Evolutionary conservation across 2,113 vertebrate genomes (phyloP).

Genomic region (Hemichromis elongatus): DNA sequence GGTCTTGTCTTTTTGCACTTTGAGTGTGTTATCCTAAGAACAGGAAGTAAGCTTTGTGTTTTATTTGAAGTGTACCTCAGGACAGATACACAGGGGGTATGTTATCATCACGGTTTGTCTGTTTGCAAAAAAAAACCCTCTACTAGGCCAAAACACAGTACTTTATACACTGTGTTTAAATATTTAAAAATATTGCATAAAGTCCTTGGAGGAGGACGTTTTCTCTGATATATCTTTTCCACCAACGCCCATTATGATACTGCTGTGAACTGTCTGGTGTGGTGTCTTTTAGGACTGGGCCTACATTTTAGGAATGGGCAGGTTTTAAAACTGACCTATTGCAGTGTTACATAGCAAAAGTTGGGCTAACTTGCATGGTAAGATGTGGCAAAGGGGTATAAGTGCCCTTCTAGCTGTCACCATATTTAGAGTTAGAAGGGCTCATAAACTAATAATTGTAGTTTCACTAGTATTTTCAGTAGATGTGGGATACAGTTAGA

Average conservation of each 20-base stretch:
- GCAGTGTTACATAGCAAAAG: not conserved
- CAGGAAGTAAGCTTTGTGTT: not conserved
- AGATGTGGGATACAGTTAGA: not conserved
- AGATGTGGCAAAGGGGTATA: not conserved
- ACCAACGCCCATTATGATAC: not conserved
- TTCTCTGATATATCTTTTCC: not conserved
- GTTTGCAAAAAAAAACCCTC: not conserved
- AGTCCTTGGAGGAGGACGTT: not conserved
- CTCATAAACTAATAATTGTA: not conserved
- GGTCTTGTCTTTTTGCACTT: not conserved
- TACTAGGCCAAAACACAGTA: not conserved
- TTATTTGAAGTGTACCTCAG: not conserved
- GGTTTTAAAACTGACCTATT: not conserved
- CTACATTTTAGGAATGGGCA: not conserved
- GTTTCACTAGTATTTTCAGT: not conserved
- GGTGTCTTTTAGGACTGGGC: not conserved
- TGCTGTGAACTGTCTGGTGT: not conserved
- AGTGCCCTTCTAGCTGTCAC: not conserved
- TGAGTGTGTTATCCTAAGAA: not conserved
- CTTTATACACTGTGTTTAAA: not conserved
- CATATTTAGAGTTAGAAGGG: not conserved
- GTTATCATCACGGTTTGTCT: not conserved
- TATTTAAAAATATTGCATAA: not conserved
- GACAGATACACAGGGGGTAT: not conserved
- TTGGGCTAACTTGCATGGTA: not conserved